Base-by-base conservation (phyloP, 2,797 vertebrate genomes). In the Oreortyx pictus region DNA sequence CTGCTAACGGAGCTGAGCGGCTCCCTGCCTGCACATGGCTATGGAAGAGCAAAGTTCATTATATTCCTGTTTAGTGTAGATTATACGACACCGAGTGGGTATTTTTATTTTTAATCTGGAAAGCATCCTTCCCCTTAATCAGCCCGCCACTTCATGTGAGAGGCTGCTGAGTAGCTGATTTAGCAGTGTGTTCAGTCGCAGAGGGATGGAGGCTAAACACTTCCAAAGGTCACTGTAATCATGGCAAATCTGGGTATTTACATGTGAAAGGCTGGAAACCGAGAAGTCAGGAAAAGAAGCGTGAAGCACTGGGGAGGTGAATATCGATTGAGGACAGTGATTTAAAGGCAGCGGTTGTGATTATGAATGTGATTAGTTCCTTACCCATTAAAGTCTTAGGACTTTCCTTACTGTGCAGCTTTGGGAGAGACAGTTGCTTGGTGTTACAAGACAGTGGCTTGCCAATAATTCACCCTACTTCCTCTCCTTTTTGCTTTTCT, bases 11-110 rank as follows among this genome's bases (percentile, higher is more conserved):
- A 95, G 65, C 92, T 92, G 88, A 97, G 95, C 97, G 97, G 96
- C 97, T 97, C 93, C 60, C 71, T 96, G 85, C 73, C 47, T 92
- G 87, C 91, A 96, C 95, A 94, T 65, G 93, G 95, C 94, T 91
- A 90, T 92, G 79, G 81, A 83, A 67, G 97, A 97, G 97, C 86
- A 98, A 98, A 98, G 98, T 98, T 98, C 97, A 97, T 96, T 94
- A 72, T 83, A 70, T 86, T 82, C 70, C 47, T 46, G 75, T 50
- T 75, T 57, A 50, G 66, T 88, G 41, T 7, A 14, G 76, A 46
- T 89, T 86, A 86, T 79, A 43, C 54, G 59, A 59, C 23, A 3
- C 6, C 1, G 50, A 86, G 52, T 41, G 68, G 59, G 20, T 79
- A 5, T 68, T 66, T 52, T 86, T 77, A 83, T 88, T 78, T 84